Evolutionary conservation across 1,140 invertebrate genomes (phyloP).

Genomic region (Hydropsyche tenuis): DNA sequence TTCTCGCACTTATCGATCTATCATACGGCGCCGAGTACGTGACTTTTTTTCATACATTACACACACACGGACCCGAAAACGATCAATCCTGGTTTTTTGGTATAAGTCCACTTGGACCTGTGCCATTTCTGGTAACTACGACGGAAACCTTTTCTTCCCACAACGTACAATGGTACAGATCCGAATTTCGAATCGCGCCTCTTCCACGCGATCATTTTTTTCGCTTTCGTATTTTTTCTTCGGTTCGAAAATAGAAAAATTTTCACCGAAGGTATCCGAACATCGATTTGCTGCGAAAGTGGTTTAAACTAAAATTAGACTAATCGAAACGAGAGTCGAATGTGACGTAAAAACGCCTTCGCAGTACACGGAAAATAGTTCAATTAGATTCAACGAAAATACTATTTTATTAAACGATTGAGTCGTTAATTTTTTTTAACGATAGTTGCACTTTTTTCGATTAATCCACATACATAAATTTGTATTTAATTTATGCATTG

Average conservation of each 20-base stretch:
- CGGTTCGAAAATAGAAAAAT: no score
- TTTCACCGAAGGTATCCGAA: background rate
- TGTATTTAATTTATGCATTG: constrained; percentile 2
- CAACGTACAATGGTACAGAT: background rate
- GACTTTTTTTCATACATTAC: no score
- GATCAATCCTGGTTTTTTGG: no score
- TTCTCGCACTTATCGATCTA: no score
- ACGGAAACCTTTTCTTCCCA: background rate
- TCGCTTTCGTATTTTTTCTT: no score
- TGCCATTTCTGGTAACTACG: background rate
- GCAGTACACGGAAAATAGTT: background rate
- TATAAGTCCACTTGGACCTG: no score
- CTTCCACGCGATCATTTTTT: no score
- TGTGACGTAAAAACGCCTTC: constrained; percentile 4
- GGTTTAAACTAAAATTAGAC: constrained; percentile 12
- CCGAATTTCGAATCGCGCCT: no score
- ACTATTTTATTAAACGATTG: no score
- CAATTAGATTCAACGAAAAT: background rate
- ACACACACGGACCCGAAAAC: no score
- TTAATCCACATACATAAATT: constrained; percentile 6
- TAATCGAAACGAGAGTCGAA: background rate
- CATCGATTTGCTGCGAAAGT: background rate
- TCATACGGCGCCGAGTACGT: no score
- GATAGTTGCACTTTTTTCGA: background rate
- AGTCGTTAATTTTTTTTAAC: background rate